Evolutionary conservation across 2,113 vertebrate genomes (phyloP).

Genomic region (Strix uralensis): DNA sequence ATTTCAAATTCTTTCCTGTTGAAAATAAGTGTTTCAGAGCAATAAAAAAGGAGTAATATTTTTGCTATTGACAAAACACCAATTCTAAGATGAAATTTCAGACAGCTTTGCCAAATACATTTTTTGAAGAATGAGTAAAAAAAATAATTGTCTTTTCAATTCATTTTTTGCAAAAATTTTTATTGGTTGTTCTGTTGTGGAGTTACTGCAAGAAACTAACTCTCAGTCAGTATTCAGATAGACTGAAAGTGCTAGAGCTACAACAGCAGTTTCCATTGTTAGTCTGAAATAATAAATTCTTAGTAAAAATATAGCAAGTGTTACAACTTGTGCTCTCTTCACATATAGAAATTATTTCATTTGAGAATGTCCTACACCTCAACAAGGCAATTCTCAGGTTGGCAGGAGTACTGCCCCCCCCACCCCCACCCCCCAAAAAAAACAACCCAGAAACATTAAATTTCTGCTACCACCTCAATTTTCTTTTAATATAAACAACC

Average conservation of each 20-base stretch:
- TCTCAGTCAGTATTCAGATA: not conserved
- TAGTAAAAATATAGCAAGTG: not conserved
- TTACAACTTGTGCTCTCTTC: not conserved
- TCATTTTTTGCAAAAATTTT: not conserved
- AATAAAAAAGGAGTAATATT: not conserved
- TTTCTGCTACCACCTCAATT: not conserved
- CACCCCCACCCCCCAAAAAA: not conserved
- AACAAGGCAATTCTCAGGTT: not conserved
- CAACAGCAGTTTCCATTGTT: not conserved
- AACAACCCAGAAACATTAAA: not conserved
- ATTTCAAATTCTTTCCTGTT: not conserved
- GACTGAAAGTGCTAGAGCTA: not conserved
- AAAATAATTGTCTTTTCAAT: not conserved
- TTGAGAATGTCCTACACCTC: not conserved
- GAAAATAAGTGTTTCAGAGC: not conserved
- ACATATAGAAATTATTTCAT: not conserved
- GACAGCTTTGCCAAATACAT: not conserved
- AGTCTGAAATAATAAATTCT: not conserved
- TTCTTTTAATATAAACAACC: not conserved
- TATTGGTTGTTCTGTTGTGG: not conserved
- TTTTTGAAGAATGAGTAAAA: not conserved
- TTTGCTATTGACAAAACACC: not conserved
- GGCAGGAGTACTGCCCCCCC: not conserved
- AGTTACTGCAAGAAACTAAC: not conserved
- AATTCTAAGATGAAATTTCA: not conserved